Percentiles rank a stretch among this genome's conserved stretches.
These are phyloP conservation scores for Holacanthella duospinosa DNA, from an alignment of 2,888 invertebrate genomes.

Conservation along the genomic window DNA sequence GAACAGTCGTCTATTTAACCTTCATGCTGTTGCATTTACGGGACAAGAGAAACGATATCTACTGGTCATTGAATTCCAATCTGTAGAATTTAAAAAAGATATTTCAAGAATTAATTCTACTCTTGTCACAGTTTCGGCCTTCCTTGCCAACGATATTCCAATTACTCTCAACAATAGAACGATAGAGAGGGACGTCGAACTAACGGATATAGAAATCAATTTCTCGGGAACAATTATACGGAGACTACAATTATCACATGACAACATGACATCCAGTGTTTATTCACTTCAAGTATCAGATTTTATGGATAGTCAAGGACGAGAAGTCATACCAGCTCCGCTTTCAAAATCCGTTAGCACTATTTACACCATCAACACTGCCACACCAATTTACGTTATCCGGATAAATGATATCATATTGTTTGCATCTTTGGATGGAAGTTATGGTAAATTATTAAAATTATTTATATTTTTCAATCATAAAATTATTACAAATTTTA, in stretches of 20 bases:
- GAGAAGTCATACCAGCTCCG: neutral
- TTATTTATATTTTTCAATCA: neutral
- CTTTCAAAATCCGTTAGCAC: neutral
- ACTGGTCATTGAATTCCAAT: conserved; percentile 14
- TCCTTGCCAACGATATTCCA: neutral
- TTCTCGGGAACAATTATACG: neutral
- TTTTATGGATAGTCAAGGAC: neutral
- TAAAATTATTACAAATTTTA: no score
- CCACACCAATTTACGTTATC: neutral
- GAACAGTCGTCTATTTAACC: conserved; percentile 1
- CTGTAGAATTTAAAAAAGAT: neutral
- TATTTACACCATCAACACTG: neutral
- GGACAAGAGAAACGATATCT: conserved; percentile 27
- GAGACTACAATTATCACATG: neutral
- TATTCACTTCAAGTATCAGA: neutral
- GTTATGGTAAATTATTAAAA: neutral
- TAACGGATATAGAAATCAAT: neutral
- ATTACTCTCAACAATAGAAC: neutral
- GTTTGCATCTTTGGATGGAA: neutral
- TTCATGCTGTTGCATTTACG: conserved; percentile 27
- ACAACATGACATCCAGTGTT: neutral
- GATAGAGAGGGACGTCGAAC: neutral
- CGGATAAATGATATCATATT: neutral
- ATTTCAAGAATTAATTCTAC: neutral
- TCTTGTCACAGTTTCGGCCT: neutral